Evolutionary conservation across 2,888 invertebrate genomes (phyloP), one percentile per base, ranked within the genome.

Genomic region (Cerceris ruficornis): DNA sequence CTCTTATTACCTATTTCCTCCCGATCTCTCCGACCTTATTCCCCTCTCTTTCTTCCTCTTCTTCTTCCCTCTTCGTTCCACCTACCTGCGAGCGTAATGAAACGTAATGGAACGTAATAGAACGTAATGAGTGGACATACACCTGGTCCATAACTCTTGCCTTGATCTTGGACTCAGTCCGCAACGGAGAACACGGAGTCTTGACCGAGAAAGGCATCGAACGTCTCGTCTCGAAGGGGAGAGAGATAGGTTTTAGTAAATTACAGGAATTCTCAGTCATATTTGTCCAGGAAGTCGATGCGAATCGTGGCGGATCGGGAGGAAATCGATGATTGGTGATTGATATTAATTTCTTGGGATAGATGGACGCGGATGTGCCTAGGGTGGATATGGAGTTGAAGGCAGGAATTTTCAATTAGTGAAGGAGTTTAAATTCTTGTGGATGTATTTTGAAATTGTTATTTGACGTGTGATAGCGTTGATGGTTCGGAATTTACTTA

Each of bases 41-140:
- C 55, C 69, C 17, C 62, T 69, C 74, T 28, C 28, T 28, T 28
- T 28, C 28, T 28, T 28, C 28, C 28, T 28, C 28, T 28, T 28
- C 28, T 11, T 55, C 13, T 55, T 50, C n/a, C 17, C 49, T 39
- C 28, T 28, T 28, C 28, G 28, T 28, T 28, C 28, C 28, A 67
- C 58, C 58, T 75, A 84, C 77, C 73, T 61, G 58, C 75, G 64
- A 70, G 75, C 74, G 61, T 81, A 84, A 84, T 81, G 82, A 85
- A 75, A 84, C 76, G 66, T 82, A 81, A 84, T 84, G 81, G 77
- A 81, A 82, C 80, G 75, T 82, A 84, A 84, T 84, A 75, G 80
- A 84, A 81, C 70, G 76, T 84, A 84, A 85, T 82, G 74, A 70
- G 67, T 80, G 69, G 80, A 84, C 74, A 73, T 73, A 70, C 71